Base-by-base conservation (phyloP, 2,888 invertebrate species). In the Lissocephala sabroskyi region DNA sequence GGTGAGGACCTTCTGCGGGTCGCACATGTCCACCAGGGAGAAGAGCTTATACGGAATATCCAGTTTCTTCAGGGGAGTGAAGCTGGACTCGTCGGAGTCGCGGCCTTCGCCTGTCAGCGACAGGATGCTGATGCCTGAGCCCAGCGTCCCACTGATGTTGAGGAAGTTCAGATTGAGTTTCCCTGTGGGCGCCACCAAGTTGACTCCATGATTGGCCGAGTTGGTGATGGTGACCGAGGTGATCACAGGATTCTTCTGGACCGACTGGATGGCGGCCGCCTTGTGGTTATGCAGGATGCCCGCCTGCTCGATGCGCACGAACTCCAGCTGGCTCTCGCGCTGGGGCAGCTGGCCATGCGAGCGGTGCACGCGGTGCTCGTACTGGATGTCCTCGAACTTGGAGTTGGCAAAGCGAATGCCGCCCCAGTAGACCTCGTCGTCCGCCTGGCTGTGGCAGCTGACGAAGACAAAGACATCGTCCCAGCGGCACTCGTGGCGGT, bases 211-310 rank as follows among this genome's bases (percentile, higher is more conserved):
- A 77, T 93, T 92, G 17, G 96, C 96, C 58, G 94, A 92, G 64
- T 91, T 88, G 5, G 89, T 89, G 11, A 99, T 91, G 62, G 93
- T 93, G 0, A 98, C 92, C 49, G 92, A 91, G 63, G 90, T 89
- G 14, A 95, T 90, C 32, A 83, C 84, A 0, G 98, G 98, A 59
- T 95, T 93, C 76, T 94, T 93, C 67, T 93, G 91, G 23, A 98
- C 92, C 18, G 95, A 90, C 82, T 97, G 95, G 42, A 99, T 86
- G 0, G 98, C 96, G 0, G 97, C 93, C 0, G 95, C 94, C 82
- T 95, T 96, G 81, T 98, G 96, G 73, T 95, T 96, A 77, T 99
- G 99, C 17, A 98, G 86, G 58, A 97, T 92, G 16, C 99, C 99
- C 42, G 98, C 99, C 2, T 97, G 96, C 41, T 91, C 89, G 40